phyloP scores from a whole-genome alignment of 2,113 vertebrate genomes.

The Malurus elegans region DNA sequence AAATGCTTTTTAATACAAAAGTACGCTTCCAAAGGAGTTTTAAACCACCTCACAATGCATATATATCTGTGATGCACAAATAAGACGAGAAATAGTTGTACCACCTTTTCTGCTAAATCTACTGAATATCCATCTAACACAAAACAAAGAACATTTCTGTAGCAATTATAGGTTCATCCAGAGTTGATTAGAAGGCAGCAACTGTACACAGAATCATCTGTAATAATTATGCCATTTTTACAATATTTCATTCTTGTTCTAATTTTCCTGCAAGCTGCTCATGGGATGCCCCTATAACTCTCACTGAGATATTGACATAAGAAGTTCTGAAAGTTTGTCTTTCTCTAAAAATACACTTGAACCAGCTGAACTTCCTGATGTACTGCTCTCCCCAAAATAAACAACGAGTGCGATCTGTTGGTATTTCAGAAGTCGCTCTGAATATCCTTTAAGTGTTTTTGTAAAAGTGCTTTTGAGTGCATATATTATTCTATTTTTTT shows the following conservation, averaged over 20 bases:
- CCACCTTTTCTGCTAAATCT: not conserved
- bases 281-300: not conserved
- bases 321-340: not conserved
- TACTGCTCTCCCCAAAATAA: constrained; percentile 39
- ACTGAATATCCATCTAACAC: not conserved
- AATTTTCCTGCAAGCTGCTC: not conserved
- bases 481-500: not conserved
- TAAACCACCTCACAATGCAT: not conserved
- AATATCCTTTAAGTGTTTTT: not conserved
- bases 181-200: not conserved
- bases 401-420: not conserved
- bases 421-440: not conserved
- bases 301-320: not conserved
- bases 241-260: not conserved
- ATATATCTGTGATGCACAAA: not conserved
- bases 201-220: not conserved
- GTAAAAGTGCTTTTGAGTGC: not conserved
- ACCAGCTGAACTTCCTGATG: constrained; percentile 44
- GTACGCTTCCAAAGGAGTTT: not conserved
- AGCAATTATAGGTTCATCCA: not conserved
- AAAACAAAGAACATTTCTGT: not conserved
- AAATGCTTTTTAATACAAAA: not conserved
- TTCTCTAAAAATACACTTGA: constrained; percentile 20
- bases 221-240: not conserved
- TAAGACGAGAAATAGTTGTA: not conserved